Percentiles rank a stretch among this genome's conserved stretches.
These are phyloP conservation scores for Eulacestoma nigropectus DNA, from an alignment of 2,113 vertebrate genomes.

Conservation along the genomic window DNA sequence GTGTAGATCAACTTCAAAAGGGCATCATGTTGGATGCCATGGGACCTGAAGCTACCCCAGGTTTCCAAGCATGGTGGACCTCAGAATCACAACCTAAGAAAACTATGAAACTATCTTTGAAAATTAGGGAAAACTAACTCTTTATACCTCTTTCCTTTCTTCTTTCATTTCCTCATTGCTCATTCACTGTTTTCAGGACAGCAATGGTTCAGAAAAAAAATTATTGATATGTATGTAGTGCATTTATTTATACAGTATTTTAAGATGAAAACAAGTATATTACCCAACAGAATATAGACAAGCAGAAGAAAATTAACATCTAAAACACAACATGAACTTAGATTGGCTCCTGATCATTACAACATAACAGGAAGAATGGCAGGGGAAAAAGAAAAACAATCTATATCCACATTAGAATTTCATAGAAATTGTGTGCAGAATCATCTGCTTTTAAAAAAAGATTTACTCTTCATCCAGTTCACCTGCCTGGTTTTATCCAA, in stretches of 20 bases:
- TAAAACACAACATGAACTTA: neutral
- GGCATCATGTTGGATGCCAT: neutral
- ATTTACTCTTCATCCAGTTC: neutral
- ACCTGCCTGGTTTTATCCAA: neutral
- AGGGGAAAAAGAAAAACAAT: neutral
- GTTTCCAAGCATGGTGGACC: neutral
- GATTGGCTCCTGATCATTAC: neutral
- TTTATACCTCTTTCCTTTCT: neutral
- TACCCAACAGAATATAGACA: neutral
- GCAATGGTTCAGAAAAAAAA: neutral
- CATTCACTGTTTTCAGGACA: neutral
- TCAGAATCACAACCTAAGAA: neutral
- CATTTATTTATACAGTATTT: neutral
- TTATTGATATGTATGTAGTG: neutral
- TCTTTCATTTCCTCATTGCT: neutral
- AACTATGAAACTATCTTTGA: neutral
- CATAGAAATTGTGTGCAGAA: neutral
- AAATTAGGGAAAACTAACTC: neutral
- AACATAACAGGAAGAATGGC: neutral
- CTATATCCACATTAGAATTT: neutral
- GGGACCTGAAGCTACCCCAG: neutral
- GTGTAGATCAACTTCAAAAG: neutral
- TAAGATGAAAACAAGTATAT: neutral
- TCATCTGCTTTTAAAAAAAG: neutral
- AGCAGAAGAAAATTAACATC: neutral